These are phyloP conservation scores for Cenopis cana DNA, from an alignment of 2,888 invertebrate genomes.

Conservation along the genomic window DNA sequence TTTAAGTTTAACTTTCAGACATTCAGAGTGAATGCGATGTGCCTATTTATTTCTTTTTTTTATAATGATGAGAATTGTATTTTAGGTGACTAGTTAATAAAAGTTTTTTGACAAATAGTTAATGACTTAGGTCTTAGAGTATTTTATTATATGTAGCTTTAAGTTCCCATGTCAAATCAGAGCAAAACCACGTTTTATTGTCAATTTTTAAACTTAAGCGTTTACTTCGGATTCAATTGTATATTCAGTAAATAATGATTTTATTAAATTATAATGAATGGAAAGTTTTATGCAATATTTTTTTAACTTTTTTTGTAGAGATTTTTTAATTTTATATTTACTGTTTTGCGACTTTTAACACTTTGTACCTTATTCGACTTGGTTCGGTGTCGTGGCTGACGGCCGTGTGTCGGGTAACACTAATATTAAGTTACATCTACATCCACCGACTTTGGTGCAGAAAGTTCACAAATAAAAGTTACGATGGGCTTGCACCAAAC, in stretches of 20 bases:
- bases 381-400: constrained; percentile 32
- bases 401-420: background rate
- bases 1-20: constrained; percentile 67
- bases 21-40: constrained; percentile 77
- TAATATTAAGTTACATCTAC: background rate
- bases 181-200: constrained; percentile 52
- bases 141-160: constrained; percentile 59
- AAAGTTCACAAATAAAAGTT: background rate
- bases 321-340: constrained; percentile 59
- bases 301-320: constrained; percentile 62
- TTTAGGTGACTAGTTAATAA: constrained; percentile 64
- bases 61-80: constrained; percentile 72
- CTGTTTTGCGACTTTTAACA: constrained; percentile 54
- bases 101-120: constrained; percentile 68
- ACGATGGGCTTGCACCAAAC: no score
- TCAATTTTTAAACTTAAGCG: constrained; percentile 52
- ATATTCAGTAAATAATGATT: constrained; percentile 76
- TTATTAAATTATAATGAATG: constrained; percentile 71
- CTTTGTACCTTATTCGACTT: constrained; percentile 50
- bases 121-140: constrained; percentile 66
- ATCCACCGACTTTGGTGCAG: background rate
- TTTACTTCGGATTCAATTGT: constrained; percentile 66
- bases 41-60: constrained; percentile 81
- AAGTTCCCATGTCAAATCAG: constrained; percentile 55
- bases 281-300: constrained; percentile 74